Base-by-base conservation (phyloP, 1,140 invertebrate species). In the Rhagoletis zephyria region DNA sequence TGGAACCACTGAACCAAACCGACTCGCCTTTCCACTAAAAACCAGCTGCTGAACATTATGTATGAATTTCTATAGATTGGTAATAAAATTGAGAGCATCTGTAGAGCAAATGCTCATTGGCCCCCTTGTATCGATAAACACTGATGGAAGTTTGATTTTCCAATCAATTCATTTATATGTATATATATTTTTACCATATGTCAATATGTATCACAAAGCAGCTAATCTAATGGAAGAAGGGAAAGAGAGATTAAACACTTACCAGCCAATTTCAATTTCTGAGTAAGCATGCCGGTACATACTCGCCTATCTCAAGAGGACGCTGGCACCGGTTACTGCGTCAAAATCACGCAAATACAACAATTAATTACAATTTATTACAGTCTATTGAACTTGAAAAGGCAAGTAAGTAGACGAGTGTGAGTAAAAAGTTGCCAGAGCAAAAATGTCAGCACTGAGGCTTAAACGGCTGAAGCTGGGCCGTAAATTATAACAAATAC, bases 301-400 rank as follows among this genome's bases (percentile, higher is more conserved):
- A 16, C 45, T 74, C 67, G 45, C 40, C n/a, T n/a, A 30, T 30
- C 30, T 30, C 30, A 30, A 74, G 40, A 16, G 42, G 40, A 74
- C 42, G 14, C 65, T 30, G 65, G 30, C 30, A 67, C n/a, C 70
- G 70, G 45, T 4, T 77, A n/a, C 40, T 81, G 5, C 48, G 74
- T 81, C 74, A 81, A 81, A 81, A 56, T 81, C 74, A 81, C 48
- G 74, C 60, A 63, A 85, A 51, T 61, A 85, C 85, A 63, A 85
- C 85, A 85, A 85, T 85, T 85, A 85, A 85, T 85, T 85, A 85
- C 59, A 85, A 85, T 85, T 85, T 85, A 85, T 85, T 85, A 61
- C 85, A 85, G 56, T 85, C 85, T 85, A 85, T 85, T 85, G 85
- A 85, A 56, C 60, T 85, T 81, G 74, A 81, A 81, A 81, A 30